Conservation (phyloP, 2,113 vertebrate genomes). For the Calyptommatus sinebrachiatus region DNA sequence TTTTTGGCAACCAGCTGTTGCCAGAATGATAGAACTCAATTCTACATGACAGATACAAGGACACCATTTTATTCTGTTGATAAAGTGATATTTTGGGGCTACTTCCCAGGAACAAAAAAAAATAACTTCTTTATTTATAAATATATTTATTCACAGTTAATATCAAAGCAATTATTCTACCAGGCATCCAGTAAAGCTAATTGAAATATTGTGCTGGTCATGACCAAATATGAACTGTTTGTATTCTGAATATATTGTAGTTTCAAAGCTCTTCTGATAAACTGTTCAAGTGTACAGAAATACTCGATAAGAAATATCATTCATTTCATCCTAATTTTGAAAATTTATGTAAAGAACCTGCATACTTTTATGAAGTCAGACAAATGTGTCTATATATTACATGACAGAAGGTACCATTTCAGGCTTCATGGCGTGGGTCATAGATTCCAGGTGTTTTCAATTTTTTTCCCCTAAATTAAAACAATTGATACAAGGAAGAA, state of each 20-base stretch:
- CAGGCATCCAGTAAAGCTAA: neutral
- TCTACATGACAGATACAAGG: neutral
- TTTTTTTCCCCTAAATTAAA: too few species aligned
- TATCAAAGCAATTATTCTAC: accelerated
- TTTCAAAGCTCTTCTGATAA: neutral
- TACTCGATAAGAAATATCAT: neutral
- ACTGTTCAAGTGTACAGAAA: neutral
- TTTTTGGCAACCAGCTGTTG: neutral
- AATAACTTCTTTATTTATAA: slow-evolving; percentile 8
- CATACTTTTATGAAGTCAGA: neutral
- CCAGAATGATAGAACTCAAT: neutral
- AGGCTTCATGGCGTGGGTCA: neutral
- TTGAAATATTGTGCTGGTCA: neutral
- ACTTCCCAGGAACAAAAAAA: slow-evolving; percentile 6
- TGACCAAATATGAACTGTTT: neutral
- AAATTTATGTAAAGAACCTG: slow-evolving; percentile 16
- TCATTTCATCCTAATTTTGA: neutral
- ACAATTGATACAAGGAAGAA: too few species aligned
- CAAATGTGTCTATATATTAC: neutral
- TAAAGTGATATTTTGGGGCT: neutral
- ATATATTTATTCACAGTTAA: slow-evolving; percentile 1
- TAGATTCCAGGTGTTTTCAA: neutral
- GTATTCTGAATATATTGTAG: neutral
- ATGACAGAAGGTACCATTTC: neutral
- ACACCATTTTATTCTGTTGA: neutral